Base-by-base conservation (phyloP, 2,113 vertebrate genomes). In the Heloderma charlesbogerti region DNA sequence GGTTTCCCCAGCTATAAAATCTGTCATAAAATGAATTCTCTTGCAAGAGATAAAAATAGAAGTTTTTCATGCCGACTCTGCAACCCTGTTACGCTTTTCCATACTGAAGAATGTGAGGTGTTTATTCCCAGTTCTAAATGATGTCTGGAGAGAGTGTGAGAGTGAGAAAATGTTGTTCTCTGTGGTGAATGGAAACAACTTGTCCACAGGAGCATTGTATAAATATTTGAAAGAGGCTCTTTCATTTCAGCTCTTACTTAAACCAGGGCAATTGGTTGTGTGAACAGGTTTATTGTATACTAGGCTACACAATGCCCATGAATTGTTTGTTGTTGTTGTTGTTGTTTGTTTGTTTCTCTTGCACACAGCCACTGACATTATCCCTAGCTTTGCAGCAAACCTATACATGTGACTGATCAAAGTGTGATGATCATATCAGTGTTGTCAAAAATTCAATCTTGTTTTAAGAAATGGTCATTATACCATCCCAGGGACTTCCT, bases 11-110 rank as follows among this genome's bases (percentile, higher is more conserved):
- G 51, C 69, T 86, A 48, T 81, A 86, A 87, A 87, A 72, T 80
- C 82, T 86, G 74, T 71, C 77, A 88, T 80, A 77, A 90, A 92
- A 78, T 79, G 57, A 83, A n/a, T 54, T 48, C n/a, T 91, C 81
- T 87, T 83, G 71, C 84, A 60, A 78, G 74, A 84, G 31, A 87
- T 77, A 87, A 87, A 83, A 90, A 79, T 84, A 83, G 71, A 80
- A 72, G 22, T 80, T 84, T 80, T 88, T 85, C 86, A 43, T 86
- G 66, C 81, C n/a, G 27, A 88, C 48, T 90, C 40, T 66, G 79
- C 79, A 90, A 54, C 27, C 27, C 40, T 75, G 27, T 72, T 88
- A 66, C 74, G 88, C 80, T 90, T 88, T 74, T 27, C 81, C n/a
- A 85, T 74, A 81, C 25, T 6, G 13, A 72, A 78, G 5, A 51